Base-by-base conservation (phyloP, 1,140 invertebrate species). In the Cheumatopsyche charites region DNA sequence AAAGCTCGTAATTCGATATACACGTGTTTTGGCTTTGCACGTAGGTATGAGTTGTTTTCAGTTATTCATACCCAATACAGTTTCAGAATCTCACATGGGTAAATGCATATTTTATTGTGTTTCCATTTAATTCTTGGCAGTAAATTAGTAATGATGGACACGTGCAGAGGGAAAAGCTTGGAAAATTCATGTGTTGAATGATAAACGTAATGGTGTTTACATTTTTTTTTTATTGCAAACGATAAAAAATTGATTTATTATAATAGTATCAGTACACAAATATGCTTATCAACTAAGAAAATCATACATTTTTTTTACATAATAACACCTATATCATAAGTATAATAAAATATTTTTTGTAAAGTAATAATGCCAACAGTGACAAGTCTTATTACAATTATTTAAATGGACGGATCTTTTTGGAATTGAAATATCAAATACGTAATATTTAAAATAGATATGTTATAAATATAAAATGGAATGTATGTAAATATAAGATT, bases 211-310 rank as follows among this genome's bases (percentile, higher is more conserved):
- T 13, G 3, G 4, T 58, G 25, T 58, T 58, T 58, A 58, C 55
- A 58, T 25, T 58, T 21, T 55, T 9, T 19, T 58, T 58, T 58
- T 58, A 58, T 58, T 58, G 4, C 25, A 58, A 25, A 58, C 13
- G 23, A 58, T 25, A 58, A 58, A 36, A 36, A 58, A 58, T 58
- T 58, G 55, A 58, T 58, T 58, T 58, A 58, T 58, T 58, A 25
- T n/a, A 58, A 58, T 23, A 58, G 23, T 3, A 58, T 58, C 55
- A 58, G 55, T 58, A 58, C 55, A 58, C 7, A 21, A 17, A 55
- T 55, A 36, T 36, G 29, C 15, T 9, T 17, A 52, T 7, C 19
- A 52, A 52, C 19, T 17, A 52, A 17, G 19, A 52, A 17, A 52
- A 52, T 52, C 7, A 25, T 58, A 55, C 19, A 55, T 21, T 19